These are phyloP conservation scores for Strix uralensis DNA, from an alignment of 2,113 vertebrate species.

Conservation along the genomic window DNA sequence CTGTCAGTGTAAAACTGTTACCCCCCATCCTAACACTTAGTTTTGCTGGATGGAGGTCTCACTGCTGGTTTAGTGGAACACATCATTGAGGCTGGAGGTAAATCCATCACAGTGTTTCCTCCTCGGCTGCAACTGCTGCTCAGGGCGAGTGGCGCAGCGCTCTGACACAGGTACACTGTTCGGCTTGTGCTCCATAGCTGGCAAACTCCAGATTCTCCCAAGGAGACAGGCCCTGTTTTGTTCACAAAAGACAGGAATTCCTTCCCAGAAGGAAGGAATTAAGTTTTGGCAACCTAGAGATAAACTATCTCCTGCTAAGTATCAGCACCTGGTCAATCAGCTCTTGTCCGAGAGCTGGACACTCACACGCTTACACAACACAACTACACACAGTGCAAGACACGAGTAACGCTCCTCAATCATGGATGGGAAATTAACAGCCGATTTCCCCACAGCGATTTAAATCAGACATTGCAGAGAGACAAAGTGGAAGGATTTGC, in stretches of 20 bases:
- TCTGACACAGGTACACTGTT: accelerated
- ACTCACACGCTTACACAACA: accelerated
- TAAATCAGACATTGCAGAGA: background rate
- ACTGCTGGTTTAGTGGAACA: accelerated
- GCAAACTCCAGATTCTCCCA: background rate
- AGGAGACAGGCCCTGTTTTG: accelerated
- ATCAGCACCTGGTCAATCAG: accelerated
- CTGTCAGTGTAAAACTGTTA: too few species aligned
- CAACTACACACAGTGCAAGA: accelerated
- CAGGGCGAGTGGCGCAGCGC: accelerated
- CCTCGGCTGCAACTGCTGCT: accelerated
- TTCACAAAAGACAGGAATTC: background rate
- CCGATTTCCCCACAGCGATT: accelerated
- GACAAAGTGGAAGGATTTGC: background rate
- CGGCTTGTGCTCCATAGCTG: accelerated
- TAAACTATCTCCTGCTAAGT: background rate
- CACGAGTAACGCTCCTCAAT: accelerated
- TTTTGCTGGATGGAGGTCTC: background rate
- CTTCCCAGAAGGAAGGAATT: too few species aligned
- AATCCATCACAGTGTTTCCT: accelerated
- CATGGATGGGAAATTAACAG: accelerated
- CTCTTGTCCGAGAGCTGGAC: background rate
- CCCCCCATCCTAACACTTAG: too few species aligned
- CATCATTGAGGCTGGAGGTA: too few species aligned
- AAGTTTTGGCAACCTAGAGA: background rate